Percentiles rank a stretch among this genome's conserved stretches.
Conservation (phyloP, 2,888 invertebrate species). For the Penaeus monodon region DNA sequence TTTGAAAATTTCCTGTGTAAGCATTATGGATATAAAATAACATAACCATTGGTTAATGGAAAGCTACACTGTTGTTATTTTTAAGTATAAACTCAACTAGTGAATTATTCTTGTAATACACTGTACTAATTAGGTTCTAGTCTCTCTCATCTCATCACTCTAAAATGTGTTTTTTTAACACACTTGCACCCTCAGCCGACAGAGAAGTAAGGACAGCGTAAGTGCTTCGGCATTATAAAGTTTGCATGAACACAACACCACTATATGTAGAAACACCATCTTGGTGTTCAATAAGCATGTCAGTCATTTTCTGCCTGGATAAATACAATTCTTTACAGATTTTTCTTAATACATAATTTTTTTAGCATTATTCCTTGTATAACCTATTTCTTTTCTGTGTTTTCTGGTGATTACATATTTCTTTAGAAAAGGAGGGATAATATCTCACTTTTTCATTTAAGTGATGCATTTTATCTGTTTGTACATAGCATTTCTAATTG, state of each 20-base stretch:
- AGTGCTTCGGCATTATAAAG: slow-evolving; percentile 54
- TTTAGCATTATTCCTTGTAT: no score
- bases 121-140: not conserved
- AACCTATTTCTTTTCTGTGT: no score
- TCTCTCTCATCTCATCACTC: slow-evolving; percentile 38
- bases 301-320: slow-evolving; percentile 19
- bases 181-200: slow-evolving; percentile 62
- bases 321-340: no score
- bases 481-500: no score
- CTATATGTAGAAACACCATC: slow-evolving; percentile 47
- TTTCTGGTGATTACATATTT: no score
- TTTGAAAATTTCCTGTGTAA: no score
- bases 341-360: no score
- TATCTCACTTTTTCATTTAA: no score
- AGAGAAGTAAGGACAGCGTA: slow-evolving; percentile 64
- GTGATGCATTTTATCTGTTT: no score
- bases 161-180: slow-evolving; percentile 56
- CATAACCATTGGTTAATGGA: not conserved
- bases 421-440: no score
- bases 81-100: not conserved
- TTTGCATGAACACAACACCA: not conserved
- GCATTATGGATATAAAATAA: not conserved
- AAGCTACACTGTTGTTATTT: not conserved
- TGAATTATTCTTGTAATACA: not conserved
- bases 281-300: slow-evolving; percentile 48